Conservation (phyloP, 2,113 vertebrate genomes). For the Nymphicus hollandicus region DNA sequence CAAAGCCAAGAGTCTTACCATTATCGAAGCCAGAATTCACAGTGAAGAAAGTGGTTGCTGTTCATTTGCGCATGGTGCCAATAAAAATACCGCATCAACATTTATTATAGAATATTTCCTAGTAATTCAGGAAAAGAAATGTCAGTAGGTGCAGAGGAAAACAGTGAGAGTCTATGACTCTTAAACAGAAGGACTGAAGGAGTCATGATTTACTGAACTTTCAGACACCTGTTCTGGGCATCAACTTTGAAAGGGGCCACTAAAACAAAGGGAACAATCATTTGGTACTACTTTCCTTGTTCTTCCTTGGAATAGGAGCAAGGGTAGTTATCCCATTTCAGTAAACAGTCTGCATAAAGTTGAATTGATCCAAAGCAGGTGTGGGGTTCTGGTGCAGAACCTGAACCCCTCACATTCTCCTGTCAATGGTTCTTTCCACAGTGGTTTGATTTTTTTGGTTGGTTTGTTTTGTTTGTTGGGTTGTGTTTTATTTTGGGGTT, state of each 20-base stretch:
- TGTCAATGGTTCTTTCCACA: rapidly evolving
- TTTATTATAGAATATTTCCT: not conserved
- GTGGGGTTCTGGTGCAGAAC: not conserved
- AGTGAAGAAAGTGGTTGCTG: not conserved
- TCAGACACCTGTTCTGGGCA: rapidly evolving
- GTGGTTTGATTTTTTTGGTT: not conserved
- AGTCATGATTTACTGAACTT: not conserved
- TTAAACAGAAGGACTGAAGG: not conserved
- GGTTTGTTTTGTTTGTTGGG: not conserved
- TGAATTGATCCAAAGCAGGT: not conserved
- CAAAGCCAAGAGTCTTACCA: rapidly evolving
- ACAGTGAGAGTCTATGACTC: rapidly evolving
- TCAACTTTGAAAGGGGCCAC: not conserved
- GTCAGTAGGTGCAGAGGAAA: not conserved
- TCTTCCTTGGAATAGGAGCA: not conserved
- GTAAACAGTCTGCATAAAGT: not conserved
- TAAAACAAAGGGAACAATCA: not conserved
- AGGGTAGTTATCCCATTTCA: not conserved
- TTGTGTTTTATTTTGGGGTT: too few species aligned
- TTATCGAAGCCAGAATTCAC: not conserved
- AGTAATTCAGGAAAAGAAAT: not conserved
- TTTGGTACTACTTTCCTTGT: rapidly evolving
- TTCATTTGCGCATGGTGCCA: not conserved
- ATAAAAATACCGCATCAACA: not conserved
- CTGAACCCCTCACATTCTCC: not conserved